Evolutionary conservation across 2,888 invertebrate genomes (phyloP).

Genomic region (Ypsolopha scabrella): DNA sequence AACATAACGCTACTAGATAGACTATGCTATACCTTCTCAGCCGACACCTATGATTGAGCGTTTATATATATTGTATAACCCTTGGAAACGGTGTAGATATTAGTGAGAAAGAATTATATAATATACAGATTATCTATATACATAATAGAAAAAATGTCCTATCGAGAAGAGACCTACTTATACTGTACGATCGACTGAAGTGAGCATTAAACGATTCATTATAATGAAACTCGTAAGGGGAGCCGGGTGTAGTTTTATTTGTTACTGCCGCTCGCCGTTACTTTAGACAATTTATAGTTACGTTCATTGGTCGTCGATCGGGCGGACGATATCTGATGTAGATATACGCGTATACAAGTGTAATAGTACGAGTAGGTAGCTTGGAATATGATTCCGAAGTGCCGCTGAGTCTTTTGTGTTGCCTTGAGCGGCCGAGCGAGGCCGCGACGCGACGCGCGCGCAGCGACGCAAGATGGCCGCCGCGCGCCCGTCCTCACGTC

Average conservation of each 20-base stretch:
- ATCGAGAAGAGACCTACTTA: conserved; percentile 57
- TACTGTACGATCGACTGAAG: conserved; percentile 60
- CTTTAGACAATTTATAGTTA: conserved; percentile 40
- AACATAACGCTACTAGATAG: conserved; percentile 1
- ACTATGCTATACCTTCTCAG: conserved; percentile 5
- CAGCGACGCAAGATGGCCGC: too few species aligned
- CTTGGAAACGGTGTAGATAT: conserved; percentile 68
- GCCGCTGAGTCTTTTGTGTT: conserved; percentile 43
- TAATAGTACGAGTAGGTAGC: conserved; percentile 27
- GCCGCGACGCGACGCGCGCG: too few species aligned
- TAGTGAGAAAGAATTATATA: conserved; percentile 67
- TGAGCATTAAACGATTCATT: conserved; percentile 55
- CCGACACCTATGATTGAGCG: conserved; percentile 13
- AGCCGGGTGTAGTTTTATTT: conserved; percentile 51
- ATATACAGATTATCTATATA: conserved; percentile 68
- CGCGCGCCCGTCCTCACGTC: conserved; percentile 32
- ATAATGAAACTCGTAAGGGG: conserved; percentile 49
- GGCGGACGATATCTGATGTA: conserved; percentile 27
- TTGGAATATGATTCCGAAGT: conserved; percentile 61
- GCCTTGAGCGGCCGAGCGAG: conserved; percentile 26
- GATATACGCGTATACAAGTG: conserved; percentile 22
- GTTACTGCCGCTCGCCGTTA: conserved; percentile 31
- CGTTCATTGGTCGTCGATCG: conserved; percentile 23
- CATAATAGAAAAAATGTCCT: conserved; percentile 65
- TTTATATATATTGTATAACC: conserved; percentile 53